phyloP scores from a whole-genome alignment of 2,113 vertebrate genomes.

The Psittacula cyanocephala region DNA sequence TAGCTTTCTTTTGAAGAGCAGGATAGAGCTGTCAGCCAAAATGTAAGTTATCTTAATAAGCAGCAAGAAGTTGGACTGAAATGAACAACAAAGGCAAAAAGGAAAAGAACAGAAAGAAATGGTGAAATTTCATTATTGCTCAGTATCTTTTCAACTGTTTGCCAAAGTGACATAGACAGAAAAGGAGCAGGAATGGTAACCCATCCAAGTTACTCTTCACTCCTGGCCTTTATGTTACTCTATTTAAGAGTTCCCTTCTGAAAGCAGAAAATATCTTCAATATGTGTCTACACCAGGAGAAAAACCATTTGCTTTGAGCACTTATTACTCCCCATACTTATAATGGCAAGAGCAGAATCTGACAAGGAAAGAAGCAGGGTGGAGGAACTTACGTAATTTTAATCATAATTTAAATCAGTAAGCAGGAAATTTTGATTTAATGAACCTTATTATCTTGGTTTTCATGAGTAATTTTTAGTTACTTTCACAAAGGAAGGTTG shows the following conservation, averaged over 20 bases:
- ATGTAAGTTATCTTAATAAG: neutral
- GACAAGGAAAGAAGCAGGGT: neutral
- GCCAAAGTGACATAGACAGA: neutral
- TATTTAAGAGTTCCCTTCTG: neutral
- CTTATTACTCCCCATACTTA: neutral
- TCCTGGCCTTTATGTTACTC: neutral
- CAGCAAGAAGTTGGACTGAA: neutral
- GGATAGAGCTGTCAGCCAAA: neutral
- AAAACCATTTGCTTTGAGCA: neutral
- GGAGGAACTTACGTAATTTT: neutral
- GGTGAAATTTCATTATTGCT: rapidly evolving
- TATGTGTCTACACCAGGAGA: neutral
- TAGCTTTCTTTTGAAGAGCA: neutral
- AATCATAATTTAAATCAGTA: neutral
- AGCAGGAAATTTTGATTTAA: neutral
- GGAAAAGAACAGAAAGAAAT: neutral
- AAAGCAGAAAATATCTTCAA: neutral
- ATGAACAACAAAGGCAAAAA: neutral
- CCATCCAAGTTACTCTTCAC: rapidly evolving
- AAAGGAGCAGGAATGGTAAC: neutral
- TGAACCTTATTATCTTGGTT: neutral
- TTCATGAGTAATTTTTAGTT: neutral
- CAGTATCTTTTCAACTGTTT: neutral
- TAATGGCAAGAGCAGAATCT: neutral
- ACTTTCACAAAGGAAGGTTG: neutral